phyloP scores from a whole-genome alignment of 2,113 vertebrate species.

The Cephalopholis sonnerati region DNA sequence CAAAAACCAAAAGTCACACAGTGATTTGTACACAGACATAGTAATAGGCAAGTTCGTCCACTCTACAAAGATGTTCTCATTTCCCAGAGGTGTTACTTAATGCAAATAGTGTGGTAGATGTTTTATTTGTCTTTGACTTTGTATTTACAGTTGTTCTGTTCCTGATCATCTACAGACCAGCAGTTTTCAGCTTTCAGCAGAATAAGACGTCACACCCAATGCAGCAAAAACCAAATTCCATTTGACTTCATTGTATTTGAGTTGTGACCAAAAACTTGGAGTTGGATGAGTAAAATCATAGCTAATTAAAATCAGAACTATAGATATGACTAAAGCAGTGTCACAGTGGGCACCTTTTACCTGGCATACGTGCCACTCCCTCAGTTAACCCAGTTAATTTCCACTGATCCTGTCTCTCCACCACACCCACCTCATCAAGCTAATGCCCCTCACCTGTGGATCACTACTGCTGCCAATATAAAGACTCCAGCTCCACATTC shows the following conservation, averaged over 20 bases:
- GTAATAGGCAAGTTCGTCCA: background rate
- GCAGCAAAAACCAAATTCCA: background rate
- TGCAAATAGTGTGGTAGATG: background rate
- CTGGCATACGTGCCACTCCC: no score
- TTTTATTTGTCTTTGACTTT: background rate
- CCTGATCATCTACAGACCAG: background rate
- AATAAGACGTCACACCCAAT: no score
- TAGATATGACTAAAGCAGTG: no score
- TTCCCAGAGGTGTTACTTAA: background rate
- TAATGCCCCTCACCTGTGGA: no score
- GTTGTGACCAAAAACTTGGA: accelerated
- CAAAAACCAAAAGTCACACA: background rate
- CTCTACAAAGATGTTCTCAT: background rate
- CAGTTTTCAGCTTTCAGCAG: no score
- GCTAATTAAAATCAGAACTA: no score
- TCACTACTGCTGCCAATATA: no score
- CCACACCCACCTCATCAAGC: no score
- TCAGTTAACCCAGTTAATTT: no score
- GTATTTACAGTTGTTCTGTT: background rate
- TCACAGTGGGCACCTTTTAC: no score
- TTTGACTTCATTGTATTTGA: background rate
- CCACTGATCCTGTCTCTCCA: no score
- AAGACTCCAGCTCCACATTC: no score
- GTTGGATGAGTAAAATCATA: background rate
- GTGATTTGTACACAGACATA: background rate